Conservation (phyloP, 2,797 vertebrate genomes). For the Alfaro cultratus region DNA sequence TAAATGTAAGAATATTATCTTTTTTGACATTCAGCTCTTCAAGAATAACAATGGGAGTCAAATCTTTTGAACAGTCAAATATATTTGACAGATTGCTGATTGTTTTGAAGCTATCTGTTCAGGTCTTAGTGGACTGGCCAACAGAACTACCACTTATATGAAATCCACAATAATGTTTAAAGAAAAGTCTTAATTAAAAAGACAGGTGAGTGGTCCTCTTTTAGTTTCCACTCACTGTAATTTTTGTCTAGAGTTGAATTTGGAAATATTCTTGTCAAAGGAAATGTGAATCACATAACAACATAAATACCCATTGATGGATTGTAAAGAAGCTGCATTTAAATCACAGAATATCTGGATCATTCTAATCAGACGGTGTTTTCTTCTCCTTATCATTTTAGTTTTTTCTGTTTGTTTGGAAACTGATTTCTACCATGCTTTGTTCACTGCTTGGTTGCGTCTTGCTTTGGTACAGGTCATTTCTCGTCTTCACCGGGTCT, state of each 20-base stretch:
- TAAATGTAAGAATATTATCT: neutral
- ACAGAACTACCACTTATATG: neutral
- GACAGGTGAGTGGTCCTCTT: neutral
- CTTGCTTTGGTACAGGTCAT: neutral
- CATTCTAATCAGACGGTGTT: neutral
- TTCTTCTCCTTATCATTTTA: neutral
- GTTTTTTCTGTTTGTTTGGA: neutral
- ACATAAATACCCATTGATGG: neutral
- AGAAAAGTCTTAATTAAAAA: neutral
- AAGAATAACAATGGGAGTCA: neutral
- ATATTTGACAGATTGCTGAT: neutral
- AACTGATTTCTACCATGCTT: constrained; percentile 20
- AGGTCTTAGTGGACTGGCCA: neutral
- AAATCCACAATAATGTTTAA: neutral
- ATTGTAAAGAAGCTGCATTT: neutral
- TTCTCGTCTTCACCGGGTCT: neutral
- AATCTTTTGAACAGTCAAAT: neutral
- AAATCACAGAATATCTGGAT: constrained; percentile 14
- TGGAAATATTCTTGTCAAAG: neutral
- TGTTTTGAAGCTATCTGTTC: neutral
- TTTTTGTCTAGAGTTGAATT: neutral
- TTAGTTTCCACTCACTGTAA: neutral
- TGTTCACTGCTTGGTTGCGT: constrained; percentile 18
- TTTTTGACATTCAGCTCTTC: neutral
- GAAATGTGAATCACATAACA: neutral